Evolutionary conservation across 1,140 invertebrate genomes (phyloP), one percentile per base, ranked within the genome.

Genomic region (Fopius arisanus): DNA sequence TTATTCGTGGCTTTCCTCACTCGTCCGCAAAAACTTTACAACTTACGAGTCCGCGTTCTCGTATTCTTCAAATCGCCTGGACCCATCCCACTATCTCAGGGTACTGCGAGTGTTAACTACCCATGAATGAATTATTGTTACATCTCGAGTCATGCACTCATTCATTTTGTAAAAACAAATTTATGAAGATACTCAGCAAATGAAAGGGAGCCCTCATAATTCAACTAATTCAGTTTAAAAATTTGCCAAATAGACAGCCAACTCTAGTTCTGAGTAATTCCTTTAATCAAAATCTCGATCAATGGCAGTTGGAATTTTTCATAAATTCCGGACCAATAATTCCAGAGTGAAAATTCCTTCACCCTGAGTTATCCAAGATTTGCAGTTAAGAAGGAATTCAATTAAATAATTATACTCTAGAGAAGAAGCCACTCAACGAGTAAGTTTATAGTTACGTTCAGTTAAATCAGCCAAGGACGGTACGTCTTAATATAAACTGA

Each of bases 401-500:
- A 87, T 87, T 86, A 87, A 86, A 87, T 81, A 87, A 87, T 87
- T 86, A 86, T 83, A 79, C 73, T 66, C 59, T 70, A 67, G 72
- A 75, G 68, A 21, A 65, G 71, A 74, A 80, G 77, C 78, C 80
- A 83, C 81, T 59, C 54, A 59, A 59, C 79, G 77, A 73, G 72
- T 81, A 86, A 86, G 83, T 87, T 87, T 85, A 84, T 84, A 82
- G 81, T 59, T 59, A 81, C 80, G 80, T 79, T 84, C 78, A 80
- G 54, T 23, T 78, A 80, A 80, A 86, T 86, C 80, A 83, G 80
- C 78, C 77, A 71, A 67, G 79, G 79, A 79, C 84, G 78, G 82
- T 87, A 81, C 80, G 83, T 87, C 85, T 87, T 87, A 86, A 87
- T 87, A 86, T 86, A 87, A 86, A 83, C 79, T 82, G 80, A 84